Evolutionary conservation across 2,113 vertebrate genomes (phyloP).

Genomic region (Globicephala melas): DNA sequence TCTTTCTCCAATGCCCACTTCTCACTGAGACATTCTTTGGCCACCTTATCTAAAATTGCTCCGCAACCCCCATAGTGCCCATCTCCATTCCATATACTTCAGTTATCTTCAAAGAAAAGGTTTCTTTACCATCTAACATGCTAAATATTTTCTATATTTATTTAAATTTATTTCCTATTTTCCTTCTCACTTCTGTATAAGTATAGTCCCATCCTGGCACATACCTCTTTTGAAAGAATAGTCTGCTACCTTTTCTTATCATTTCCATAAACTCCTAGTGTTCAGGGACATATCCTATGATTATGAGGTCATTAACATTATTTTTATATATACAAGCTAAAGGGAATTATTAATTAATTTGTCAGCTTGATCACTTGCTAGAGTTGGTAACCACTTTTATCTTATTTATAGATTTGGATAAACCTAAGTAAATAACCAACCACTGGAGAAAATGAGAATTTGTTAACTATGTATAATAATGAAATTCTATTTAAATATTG

Average conservation of each 20-base stretch:
- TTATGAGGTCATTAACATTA: background rate
- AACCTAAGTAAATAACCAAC: background rate
- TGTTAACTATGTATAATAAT: background rate
- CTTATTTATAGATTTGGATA: background rate
- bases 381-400: background rate
- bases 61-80: background rate
- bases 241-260: background rate
- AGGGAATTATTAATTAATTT: background rate
- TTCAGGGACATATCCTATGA: background rate
- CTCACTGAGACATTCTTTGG: background rate
- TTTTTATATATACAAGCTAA: background rate
- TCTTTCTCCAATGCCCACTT: background rate
- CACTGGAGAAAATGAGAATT: background rate
- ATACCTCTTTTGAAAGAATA: background rate
- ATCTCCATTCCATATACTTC: too few species aligned
- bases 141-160: background rate
- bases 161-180: background rate
- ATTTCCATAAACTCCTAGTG: background rate
- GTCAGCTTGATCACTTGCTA: background rate
- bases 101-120: background rate
- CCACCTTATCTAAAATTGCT: background rate
- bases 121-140: background rate
- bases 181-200: background rate
- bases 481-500: background rate
- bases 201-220: background rate